Base-by-base conservation (phyloP, 1,140 invertebrate genomes). In the Vollenhovia emeryi region DNA sequence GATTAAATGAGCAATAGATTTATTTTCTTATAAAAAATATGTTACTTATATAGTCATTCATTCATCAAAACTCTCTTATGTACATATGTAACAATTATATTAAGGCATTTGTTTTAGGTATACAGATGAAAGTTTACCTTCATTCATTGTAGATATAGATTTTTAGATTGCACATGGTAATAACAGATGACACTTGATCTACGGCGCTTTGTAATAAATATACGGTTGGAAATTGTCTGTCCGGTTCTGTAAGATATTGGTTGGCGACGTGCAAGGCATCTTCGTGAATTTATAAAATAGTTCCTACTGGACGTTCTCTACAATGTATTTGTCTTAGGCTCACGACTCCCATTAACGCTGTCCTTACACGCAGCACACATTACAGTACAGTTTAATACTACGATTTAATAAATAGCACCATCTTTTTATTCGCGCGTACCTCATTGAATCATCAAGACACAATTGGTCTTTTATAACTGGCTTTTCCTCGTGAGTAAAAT, bases 401-500 rank as follows among this genome's bases (percentile, higher is more conserved):
- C 76, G 30, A 80, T 83, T 80, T 5, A 92, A 92, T 92, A 91
- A 91, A 92, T 91, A 92, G 89, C 87, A 92, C 83, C 78, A 30
- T 15, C 57, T 82, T n/a, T 64, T 78, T 69, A 11, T n/a, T 79
- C 50, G 43, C 62, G 33, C 48, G 33, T 18, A 43, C 33, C 27
- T 9, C 21, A 27, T 74, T 30, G 60, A 71, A 21, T 43, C 33
- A 52, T 40, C 5, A 78, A 83, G 52, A 69, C 52, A 76, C 59
- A 48, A 21, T 55, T 40, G 33, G 2, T 52, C 24, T 30, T 4
- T 62, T 2, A 8, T 48, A 8, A n/a, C n/a, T n/a, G n/a, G n/a
- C 13, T 71, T 73, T 57, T 71, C 9, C 9, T 45, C n/a, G 13
- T 18, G 7, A 76, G 9, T 18, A 48, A 62, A 75, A n/a, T 71